Evolutionary conservation across 2,797 vertebrate genomes (phyloP), one percentile per base, ranked within the genome.

Genomic region (Toxotes lorentzi): DNA sequence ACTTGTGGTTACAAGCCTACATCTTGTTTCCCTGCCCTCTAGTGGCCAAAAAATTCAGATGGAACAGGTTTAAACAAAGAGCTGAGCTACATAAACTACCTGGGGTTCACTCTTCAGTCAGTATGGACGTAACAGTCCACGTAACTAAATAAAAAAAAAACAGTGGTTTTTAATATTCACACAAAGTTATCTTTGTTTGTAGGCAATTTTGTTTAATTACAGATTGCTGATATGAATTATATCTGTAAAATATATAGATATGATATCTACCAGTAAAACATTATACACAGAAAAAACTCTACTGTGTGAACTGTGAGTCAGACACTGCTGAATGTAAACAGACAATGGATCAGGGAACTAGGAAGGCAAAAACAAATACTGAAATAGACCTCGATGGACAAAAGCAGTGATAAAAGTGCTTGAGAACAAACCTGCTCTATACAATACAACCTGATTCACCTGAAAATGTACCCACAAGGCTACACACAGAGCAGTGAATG

Each of bases 401-500:
- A 51, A 58, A 27, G 48, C 47, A 61, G 12, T 10, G 17, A 8
- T 27, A n/a, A 17, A 56, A 47, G 35, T 47, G n/a, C 43, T 50
- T 24, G 14, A 64, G 38, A 65, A 54, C 53, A 34, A 70, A 69
- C 48, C 13, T 50, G n/a, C 41, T 38, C 21, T 21, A 40, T 32
- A 40, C 24, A 40, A 62, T 34, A 48, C 27, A 64, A 43, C 13
- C 43, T 9, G n/a, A 50, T 65, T 73, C 47, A 59, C 24, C 30
- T 61, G 11, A 11, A 68, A 76, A 73, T 65, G 34, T 4, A 59
- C 7, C 23, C 27, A 51, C 14, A 38, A 41, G 35, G 54, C 54
- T 23, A 27, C 48, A 74, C 40, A 45, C 23, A 81, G 48, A 85
- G 68, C 40, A 27, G 40, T 9, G 13, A 59, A 61, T 43, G 50